phyloP scores from a whole-genome alignment of 2,888 invertebrate species.

The Phanerotoma sp. region DNA sequence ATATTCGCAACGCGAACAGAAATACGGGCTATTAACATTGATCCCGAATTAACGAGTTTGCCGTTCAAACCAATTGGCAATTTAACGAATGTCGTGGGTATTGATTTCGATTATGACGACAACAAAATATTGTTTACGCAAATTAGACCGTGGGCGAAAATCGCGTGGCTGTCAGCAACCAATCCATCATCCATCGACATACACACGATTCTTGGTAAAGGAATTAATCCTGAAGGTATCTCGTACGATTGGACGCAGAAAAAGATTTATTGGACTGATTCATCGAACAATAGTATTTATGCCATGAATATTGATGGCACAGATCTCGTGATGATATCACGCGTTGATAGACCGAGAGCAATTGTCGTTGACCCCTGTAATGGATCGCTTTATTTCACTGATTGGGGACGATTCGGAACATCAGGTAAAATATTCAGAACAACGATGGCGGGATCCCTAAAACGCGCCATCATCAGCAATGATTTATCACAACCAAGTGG shows the following conservation, averaged over 20 bases:
- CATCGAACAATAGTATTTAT: slow-evolving; percentile 90
- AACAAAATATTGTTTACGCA: slow-evolving; percentile 89
- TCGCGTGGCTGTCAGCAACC: slow-evolving; percentile 77
- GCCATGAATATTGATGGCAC: slow-evolving; percentile 90
- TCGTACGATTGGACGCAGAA: slow-evolving; percentile 98
- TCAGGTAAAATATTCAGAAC: slow-evolving; percentile 92
- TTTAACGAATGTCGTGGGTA: slow-evolving; percentile 89
- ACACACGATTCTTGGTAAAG: slow-evolving; percentile 71
- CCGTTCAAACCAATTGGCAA: slow-evolving; percentile 86
- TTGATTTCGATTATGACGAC: slow-evolving; percentile 92
- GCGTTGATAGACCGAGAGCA: slow-evolving; percentile 90
- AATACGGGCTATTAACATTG: slow-evolving; percentile 86
- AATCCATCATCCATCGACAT: slow-evolving; percentile 67
- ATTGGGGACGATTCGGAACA: slow-evolving; percentile 92
- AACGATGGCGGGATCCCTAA: slow-evolving; percentile 94
- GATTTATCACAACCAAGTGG: slow-evolving; percentile 95
- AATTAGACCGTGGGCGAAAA: slow-evolving; percentile 87
- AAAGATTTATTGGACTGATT: slow-evolving; percentile 98
- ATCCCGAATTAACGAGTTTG: slow-evolving; percentile 76
- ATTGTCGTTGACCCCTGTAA: slow-evolving; percentile 97
- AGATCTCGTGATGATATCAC: slow-evolving; percentile 86
- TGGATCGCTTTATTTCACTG: slow-evolving; percentile 92
- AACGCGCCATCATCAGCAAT: slow-evolving; percentile 83
- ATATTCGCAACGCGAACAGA: slow-evolving; percentile 94
- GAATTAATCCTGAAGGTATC: slow-evolving; percentile 90